A percentile compares a stretch with the other conserved stretches of the same genome.
Conservation (phyloP, 2,113 vertebrate genomes). For the Quiscalus mexicanus region DNA sequence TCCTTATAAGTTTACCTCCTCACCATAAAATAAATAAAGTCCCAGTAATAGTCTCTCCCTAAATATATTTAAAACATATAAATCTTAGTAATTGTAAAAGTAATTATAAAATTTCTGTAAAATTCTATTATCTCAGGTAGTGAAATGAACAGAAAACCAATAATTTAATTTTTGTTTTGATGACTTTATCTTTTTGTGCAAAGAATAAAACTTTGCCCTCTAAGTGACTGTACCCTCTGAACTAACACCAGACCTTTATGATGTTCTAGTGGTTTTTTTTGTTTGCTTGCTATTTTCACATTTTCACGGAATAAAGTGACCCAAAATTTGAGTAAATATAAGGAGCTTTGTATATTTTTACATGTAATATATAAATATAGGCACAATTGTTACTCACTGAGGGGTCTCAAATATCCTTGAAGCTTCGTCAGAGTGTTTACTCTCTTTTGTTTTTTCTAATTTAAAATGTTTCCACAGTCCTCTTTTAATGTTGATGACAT, state of each 20-base stretch:
- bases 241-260: not conserved
- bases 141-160: not conserved
- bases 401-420: not conserved
- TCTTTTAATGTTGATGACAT: not conserved
- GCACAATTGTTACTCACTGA: not conserved
- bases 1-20: not conserved
- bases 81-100: not conserved
- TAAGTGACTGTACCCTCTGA: not conserved
- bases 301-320: not conserved
- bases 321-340: not conserved
- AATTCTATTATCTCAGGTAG: not conserved
- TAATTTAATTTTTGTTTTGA: not conserved
- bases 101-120: not conserved
- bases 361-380: not conserved
- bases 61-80: not conserved
- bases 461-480: not conserved
- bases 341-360: fast-evolving
- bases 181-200: not conserved
- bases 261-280: not conserved
- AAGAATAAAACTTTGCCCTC: not conserved
- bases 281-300: not conserved
- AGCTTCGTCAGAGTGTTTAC: not conserved
- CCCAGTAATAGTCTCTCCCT: not conserved
- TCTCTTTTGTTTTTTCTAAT: not conserved
- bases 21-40: not conserved